Evolutionary conservation across 2,888 invertebrate species (phyloP).

Genomic region (Frankliniella intonsa): DNA sequence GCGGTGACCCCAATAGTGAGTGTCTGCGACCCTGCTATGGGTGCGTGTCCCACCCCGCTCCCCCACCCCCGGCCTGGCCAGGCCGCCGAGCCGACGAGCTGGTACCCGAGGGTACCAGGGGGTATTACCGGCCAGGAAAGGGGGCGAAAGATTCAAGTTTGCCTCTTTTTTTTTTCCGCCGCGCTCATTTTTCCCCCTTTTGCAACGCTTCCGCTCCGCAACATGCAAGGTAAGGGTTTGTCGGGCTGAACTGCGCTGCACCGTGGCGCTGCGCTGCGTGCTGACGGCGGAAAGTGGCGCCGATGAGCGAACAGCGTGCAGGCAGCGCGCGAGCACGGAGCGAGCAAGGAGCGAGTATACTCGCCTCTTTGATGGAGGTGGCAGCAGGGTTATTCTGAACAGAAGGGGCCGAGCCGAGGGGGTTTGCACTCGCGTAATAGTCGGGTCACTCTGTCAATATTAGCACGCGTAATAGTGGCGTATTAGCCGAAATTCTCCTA

Average conservation of each 20-base stretch:
- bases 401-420: too few relatives aligned
- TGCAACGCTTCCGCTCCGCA: not conserved
- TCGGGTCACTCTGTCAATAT: too few relatives aligned
- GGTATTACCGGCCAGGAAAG: not conserved
- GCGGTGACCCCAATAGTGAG: slow-evolving; percentile 14
- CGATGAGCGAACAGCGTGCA: not conserved
- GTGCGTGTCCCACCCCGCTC: not conserved
- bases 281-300: not conserved
- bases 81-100: not conserved
- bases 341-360: too few relatives aligned
- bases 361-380: too few relatives aligned
- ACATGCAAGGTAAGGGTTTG: not conserved
- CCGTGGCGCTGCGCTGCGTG: too few relatives aligned
- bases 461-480: too few relatives aligned
- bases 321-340: too few relatives aligned
- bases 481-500: too few relatives aligned
- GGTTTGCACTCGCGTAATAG: too few relatives aligned
- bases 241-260: not conserved
- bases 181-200: not conserved
- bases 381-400: too few relatives aligned
- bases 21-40: slow-evolving; percentile 15
- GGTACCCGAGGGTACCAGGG: not conserved
- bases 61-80: not conserved
- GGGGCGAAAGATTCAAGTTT: too few relatives aligned
- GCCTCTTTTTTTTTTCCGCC: not conserved